Evolutionary conservation across 2,888 invertebrate genomes (phyloP).

Genomic region (Sinodicranocentrus sp.): DNA sequence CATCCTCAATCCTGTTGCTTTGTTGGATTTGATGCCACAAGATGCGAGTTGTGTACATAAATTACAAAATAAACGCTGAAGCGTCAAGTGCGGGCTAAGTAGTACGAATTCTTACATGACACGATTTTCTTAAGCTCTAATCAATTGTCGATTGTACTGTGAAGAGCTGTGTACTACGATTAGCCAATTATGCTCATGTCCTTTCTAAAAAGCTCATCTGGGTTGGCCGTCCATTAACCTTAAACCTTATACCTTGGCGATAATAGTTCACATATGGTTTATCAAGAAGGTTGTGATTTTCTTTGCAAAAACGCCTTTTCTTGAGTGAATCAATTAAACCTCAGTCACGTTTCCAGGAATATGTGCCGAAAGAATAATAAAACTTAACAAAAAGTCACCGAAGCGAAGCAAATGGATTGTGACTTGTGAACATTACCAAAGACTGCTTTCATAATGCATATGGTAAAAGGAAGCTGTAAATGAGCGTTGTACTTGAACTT

Average conservation of each 20-base stretch:
- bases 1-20: slow-evolving; percentile 35
- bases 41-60: no score
- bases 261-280: not conserved
- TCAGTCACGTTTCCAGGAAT: slow-evolving; percentile 24
- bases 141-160: not conserved
- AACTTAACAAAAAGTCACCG: no score
- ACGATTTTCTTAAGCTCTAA: not conserved
- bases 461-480: no score
- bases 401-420: no score
- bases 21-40: no score
- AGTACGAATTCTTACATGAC: not conserved
- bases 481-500: no score
- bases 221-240: slow-evolving; percentile 31
- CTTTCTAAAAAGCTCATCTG: not conserved
- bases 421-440: no score
- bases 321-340: not conserved
- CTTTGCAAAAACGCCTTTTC: not conserved
- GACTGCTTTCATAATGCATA: no score
- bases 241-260: not conserved
- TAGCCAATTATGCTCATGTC: no score
- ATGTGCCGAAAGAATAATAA: no score
- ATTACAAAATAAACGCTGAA: slow-evolving; percentile 2
- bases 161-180: not conserved
- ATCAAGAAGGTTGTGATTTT: no score
- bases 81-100: slow-evolving; percentile 12